These are phyloP conservation scores for Limenitis camilla DNA, from an alignment of 2,888 invertebrate species.

Conservation along the genomic window DNA sequence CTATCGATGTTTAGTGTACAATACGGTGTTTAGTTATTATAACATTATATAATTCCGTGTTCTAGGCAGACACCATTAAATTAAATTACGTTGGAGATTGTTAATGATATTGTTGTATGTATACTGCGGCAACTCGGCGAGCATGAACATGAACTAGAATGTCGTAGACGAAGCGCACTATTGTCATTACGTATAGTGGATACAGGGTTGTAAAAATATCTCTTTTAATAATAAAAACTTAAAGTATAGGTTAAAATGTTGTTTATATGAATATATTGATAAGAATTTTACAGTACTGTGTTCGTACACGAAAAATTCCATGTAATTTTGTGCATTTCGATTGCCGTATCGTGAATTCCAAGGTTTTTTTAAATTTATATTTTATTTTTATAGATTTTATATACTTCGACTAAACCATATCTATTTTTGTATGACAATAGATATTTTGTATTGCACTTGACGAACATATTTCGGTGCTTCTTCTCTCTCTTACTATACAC, in stretches of 20 bases:
- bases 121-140: conserved; percentile 30
- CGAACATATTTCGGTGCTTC: conserved; percentile 24
- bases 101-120: conserved; percentile 20
- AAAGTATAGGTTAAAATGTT: conserved; percentile 63
- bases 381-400: conserved; percentile 41
- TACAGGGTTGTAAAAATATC: conserved; percentile 75
- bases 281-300: conserved; percentile 58
- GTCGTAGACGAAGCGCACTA: conserved; percentile 50
- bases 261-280: conserved; percentile 69
- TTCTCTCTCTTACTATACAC: conserved; percentile 17
- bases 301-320: conserved; percentile 54
- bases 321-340: conserved; percentile 30
- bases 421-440: conserved; percentile 28
- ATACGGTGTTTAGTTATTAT: conserved; percentile 1
- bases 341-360: conserved; percentile 40
- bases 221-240: conserved; percentile 63
- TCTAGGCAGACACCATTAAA: conserved; percentile 1
- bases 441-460: conserved; percentile 21
- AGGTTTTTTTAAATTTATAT: conserved; percentile 44
- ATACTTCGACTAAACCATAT: conserved; percentile 25
- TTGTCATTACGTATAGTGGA: conserved; percentile 70
- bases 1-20: conserved; percentile 5
- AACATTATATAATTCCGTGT: neutral
- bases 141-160: conserved; percentile 25
- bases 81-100: conserved; percentile 24